Conservation (phyloP, 2,888 invertebrate genomes). For the Nemurella pictetii region DNA sequence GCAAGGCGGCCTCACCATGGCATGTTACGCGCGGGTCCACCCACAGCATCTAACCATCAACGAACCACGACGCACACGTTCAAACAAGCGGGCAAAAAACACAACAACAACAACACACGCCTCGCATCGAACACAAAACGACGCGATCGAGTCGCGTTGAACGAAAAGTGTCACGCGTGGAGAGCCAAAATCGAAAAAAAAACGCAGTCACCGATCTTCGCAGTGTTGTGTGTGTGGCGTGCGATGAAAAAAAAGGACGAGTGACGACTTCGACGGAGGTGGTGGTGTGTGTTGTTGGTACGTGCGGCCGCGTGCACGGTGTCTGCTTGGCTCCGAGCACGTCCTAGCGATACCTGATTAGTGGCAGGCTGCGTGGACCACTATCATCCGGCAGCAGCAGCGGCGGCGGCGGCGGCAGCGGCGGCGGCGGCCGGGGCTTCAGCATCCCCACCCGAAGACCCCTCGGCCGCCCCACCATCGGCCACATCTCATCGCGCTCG, state of each 20-base stretch:
- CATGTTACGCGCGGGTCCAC: neutral
- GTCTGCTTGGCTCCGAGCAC: neutral
- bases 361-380: slow-evolving; percentile 6
- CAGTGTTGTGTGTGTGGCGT: neutral
- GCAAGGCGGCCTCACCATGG: no score
- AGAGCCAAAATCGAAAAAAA: neutral
- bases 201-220: neutral
- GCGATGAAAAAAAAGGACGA: neutral
- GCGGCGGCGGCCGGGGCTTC: neutral
- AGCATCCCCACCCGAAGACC: neutral
- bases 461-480: neutral
- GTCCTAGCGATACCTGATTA: slow-evolving; percentile 17
- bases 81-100: neutral
- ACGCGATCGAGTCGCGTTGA: neutral
- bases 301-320: slow-evolving; percentile 7
- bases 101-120: neutral
- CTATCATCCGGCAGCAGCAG: neutral
- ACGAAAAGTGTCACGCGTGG: neutral
- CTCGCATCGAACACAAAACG: no score
- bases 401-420: neutral
- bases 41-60: neutral
- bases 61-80: neutral
- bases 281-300: no score
- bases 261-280: no score
- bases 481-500: neutral